Conservation (phyloP, 2,888 invertebrate species). For the Strigamia transsilvanica region DNA sequence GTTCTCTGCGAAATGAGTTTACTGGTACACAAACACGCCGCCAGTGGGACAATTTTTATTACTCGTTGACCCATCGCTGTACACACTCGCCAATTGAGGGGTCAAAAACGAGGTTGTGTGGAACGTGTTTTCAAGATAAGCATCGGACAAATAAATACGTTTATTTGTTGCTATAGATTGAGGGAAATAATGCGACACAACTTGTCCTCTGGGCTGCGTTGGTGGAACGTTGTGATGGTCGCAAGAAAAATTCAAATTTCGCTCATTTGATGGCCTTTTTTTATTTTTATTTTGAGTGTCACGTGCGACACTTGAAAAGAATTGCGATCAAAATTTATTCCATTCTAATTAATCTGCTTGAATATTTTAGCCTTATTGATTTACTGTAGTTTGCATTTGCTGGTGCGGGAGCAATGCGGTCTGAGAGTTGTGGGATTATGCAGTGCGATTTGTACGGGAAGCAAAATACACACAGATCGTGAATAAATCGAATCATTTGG, state of each 20-base stretch:
- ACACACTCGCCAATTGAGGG: slow-evolving; percentile 24
- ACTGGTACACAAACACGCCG: slow-evolving; percentile 29
- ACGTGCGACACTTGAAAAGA: not conserved
- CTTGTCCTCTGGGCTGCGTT: no score
- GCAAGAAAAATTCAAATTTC: no score
- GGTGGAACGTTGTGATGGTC: no score
- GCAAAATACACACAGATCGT: not conserved
- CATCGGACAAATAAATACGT: no score
- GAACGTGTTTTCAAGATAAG: slow-evolving; percentile 21
- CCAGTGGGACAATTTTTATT: slow-evolving; percentile 29
- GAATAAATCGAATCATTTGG: slow-evolving; percentile 5
- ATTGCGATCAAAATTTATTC: slow-evolving; percentile 25
- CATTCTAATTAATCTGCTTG: slow-evolving; percentile 4
- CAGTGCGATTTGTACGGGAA: not conserved
- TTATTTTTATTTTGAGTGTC: not conserved
- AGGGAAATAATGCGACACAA: no score
- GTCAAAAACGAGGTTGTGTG: slow-evolving; percentile 19
- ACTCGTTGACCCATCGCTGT: slow-evolving; percentile 35
- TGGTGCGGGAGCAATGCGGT: not conserved
- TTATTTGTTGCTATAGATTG: no score
- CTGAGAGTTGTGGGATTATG: not conserved
- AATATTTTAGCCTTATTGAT: slow-evolving; percentile 32
- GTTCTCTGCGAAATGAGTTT: slow-evolving; percentile 18
- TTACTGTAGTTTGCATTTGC: slow-evolving; percentile 15
- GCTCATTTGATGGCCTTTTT: no score